These are phyloP conservation scores for Tetragonula clypearis DNA, from an alignment of 1,140 invertebrate genomes.

Conservation along the genomic window DNA sequence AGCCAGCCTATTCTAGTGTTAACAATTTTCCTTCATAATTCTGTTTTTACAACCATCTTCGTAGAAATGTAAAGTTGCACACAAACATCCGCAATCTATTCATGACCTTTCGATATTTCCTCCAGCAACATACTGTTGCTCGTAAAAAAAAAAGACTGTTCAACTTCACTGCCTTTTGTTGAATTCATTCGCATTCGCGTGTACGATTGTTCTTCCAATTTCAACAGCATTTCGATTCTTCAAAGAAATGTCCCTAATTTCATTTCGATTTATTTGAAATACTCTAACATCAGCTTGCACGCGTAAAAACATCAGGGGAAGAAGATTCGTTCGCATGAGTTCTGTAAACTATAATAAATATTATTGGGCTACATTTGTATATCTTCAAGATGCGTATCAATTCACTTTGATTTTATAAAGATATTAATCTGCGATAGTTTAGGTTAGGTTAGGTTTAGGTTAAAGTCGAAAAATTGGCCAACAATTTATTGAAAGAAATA, in stretches of 20 bases:
- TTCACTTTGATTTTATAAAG: background rate
- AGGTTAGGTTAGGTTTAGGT: too few species aligned
- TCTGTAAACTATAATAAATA: too few species aligned
- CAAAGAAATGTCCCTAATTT: too few species aligned
- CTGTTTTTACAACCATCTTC: too few species aligned
- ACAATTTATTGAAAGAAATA: background rate
- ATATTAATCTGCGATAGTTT: background rate
- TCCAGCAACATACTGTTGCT: background rate
- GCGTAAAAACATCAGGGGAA: too few species aligned
- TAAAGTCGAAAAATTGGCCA: background rate
- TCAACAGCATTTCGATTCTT: background rate
- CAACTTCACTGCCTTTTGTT: background rate
- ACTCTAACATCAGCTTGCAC: too few species aligned
- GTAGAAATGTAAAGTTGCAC: background rate
- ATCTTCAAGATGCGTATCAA: background rate
- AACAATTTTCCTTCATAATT: too few species aligned
- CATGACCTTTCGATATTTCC: background rate
- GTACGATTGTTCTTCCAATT: background rate
- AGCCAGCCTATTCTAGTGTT: too few species aligned
- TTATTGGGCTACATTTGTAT: background rate
- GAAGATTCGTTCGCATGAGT: background rate
- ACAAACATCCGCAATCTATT: background rate
- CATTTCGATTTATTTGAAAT: too few species aligned
- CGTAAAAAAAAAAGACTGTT: background rate
- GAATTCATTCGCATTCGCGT: background rate